These are phyloP conservation scores for Ctena decussata DNA, from an alignment of 2,888 invertebrate genomes.

Conservation along the genomic window DNA sequence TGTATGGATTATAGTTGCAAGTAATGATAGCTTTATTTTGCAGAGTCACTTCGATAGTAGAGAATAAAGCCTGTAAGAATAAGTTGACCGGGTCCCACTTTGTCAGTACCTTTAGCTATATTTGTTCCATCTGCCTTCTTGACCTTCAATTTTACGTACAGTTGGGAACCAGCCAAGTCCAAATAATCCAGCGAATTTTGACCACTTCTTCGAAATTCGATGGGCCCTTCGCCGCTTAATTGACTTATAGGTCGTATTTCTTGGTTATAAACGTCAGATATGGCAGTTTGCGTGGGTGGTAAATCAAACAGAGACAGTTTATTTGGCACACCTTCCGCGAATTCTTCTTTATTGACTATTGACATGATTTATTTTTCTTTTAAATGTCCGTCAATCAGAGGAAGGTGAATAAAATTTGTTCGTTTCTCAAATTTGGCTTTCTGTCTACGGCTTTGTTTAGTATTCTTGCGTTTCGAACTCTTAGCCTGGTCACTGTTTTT, in stretches of 20 bases:
- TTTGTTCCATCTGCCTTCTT: neutral
- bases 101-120: neutral
- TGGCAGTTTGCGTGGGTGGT: neutral
- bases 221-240: neutral
- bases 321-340: neutral
- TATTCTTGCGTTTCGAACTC: too few relatives aligned
- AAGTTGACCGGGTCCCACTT: conserved; percentile 10
- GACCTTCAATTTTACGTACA: conserved; percentile 1
- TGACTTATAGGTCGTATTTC: conserved; percentile 7
- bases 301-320: neutral
- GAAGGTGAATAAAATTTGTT: too few relatives aligned
- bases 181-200: neutral
- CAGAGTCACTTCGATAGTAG: neutral
- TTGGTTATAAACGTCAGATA: neutral
- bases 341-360: neutral
- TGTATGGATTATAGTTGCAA: neutral
- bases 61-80: neutral
- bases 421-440: too few relatives aligned
- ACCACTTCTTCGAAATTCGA: neutral
- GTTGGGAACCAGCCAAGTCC: neutral
- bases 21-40: neutral
- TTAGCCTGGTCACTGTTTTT: too few relatives aligned
- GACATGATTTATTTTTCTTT: too few relatives aligned
- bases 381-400: too few relatives aligned
- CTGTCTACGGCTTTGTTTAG: too few relatives aligned